Conservation (phyloP, 2,797 vertebrate species). For the Spea hammondii region DNA sequence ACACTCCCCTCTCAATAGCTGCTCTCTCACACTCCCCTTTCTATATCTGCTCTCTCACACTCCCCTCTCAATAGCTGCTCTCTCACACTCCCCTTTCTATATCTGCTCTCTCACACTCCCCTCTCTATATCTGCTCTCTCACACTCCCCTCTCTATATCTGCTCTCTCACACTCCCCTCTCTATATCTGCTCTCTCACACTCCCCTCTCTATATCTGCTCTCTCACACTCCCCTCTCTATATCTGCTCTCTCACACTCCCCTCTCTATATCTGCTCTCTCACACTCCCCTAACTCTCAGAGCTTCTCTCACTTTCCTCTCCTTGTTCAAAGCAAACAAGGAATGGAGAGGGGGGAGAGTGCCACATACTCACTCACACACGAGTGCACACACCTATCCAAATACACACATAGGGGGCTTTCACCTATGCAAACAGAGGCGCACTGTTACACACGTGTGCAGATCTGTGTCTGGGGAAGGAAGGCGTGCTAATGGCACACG, state of each 20-base stretch:
- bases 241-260: neutral
- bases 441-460: too few relatives aligned
- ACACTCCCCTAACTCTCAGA: neutral
- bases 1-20: neutral
- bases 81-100: neutral
- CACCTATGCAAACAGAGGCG: neutral
- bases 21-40: neutral
- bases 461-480: too few relatives aligned
- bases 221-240: neutral
- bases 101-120: neutral
- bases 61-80: neutral
- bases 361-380: conserved; percentile 13
- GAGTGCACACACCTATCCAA: conserved; percentile 10
- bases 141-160: neutral
- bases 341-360: conserved; percentile 13
- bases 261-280: neutral
- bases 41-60: neutral
- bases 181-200: neutral
- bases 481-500: too few relatives aligned
- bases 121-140: neutral
- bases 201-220: neutral
- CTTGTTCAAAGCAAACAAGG: conserved; percentile 11
- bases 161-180: neutral
- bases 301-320: neutral
- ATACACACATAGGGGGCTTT: neutral